These are phyloP conservation scores for Marasmarcha lunaedactyla DNA, from an alignment of 2,888 invertebrate genomes.

Conservation along the genomic window DNA sequence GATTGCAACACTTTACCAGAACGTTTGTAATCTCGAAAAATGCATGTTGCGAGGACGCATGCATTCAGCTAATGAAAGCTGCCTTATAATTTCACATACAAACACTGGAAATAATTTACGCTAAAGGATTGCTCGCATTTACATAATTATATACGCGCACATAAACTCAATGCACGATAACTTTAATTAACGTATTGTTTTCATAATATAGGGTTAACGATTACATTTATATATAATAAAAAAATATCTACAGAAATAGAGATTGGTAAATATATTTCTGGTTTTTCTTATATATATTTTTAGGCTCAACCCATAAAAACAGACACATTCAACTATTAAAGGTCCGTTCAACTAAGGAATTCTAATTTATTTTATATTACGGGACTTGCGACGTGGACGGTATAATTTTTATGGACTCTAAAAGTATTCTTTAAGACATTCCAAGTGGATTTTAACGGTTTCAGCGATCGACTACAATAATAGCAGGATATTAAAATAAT, in stretches of 20 bases:
- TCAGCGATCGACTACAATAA: slow-evolving; percentile 17
- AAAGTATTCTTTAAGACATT: slow-evolving; percentile 26
- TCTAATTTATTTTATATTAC: slow-evolving; percentile 52
- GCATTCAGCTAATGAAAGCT: slow-evolving; percentile 47
- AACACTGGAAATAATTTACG: slow-evolving; percentile 54
- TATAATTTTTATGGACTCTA: slow-evolving; percentile 44
- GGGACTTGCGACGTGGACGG: slow-evolving; percentile 46
- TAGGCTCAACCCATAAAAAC: too few relatives aligned
- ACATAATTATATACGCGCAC: slow-evolving; percentile 58
- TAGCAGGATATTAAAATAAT: slow-evolving; percentile 29
- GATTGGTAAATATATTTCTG: too few relatives aligned
- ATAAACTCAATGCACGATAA: slow-evolving; percentile 60
- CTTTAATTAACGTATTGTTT: slow-evolving; percentile 39
- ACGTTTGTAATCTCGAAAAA: slow-evolving; percentile 13
- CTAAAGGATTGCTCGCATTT: slow-evolving; percentile 49
- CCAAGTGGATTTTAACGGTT: slow-evolving; percentile 28
- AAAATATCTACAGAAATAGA: too few relatives aligned
- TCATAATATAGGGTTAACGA: too few relatives aligned
- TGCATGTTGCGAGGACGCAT: slow-evolving; percentile 16
- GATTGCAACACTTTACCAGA: slow-evolving; percentile 9
- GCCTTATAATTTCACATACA: slow-evolving; percentile 42
- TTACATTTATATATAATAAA: too few relatives aligned
- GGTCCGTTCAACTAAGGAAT: slow-evolving; percentile 42
- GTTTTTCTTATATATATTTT: too few relatives aligned
- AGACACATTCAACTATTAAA: too few relatives aligned